These are phyloP conservation scores for Drosophila engyochracea DNA, from an alignment of 2,888 invertebrate genomes.

Conservation along the genomic window DNA sequence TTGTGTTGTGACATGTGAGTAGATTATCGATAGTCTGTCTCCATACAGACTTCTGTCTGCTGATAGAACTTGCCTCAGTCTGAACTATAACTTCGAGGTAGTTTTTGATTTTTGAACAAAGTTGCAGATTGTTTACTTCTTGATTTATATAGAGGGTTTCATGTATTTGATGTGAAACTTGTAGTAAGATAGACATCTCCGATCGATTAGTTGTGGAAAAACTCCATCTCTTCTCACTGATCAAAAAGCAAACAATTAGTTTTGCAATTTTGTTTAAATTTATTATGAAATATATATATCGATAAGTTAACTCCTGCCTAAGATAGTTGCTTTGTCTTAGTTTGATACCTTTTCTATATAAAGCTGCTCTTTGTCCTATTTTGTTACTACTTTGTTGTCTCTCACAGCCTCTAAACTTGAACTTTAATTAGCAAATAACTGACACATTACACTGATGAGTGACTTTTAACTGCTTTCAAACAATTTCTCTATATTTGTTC, in stretches of 20 bases:
- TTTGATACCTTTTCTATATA: not conserved
- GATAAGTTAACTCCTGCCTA: not conserved
- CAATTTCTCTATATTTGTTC: slow-evolving; percentile 1
- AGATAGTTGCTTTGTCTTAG: not conserved
- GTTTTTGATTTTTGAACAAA: not conserved
- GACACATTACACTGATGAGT: not conserved
- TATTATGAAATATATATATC: not conserved
- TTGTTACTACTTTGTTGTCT: not conserved
- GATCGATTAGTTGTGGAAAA: not conserved
- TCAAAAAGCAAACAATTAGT: fast-evolving
- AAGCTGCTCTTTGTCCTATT: slow-evolving; percentile 4
- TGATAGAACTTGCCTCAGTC: not conserved
- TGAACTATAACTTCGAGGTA: not conserved
- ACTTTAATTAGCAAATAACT: slow-evolving; percentile 14
- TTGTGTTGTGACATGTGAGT: not conserved
- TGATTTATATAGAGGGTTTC: not conserved
- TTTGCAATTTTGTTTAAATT: not conserved
- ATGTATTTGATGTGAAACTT: not conserved
- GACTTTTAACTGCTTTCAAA: slow-evolving; percentile 4
- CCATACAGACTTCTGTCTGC: not conserved
- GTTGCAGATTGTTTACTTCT: not conserved
- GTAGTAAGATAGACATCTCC: fast-evolving
- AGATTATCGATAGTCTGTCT: not conserved
- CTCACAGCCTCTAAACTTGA: not conserved
- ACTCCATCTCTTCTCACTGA: not conserved